Evolutionary conservation across 2,797 vertebrate species (phyloP).

Genomic region (Melanotaenia maccullochi): DNA sequence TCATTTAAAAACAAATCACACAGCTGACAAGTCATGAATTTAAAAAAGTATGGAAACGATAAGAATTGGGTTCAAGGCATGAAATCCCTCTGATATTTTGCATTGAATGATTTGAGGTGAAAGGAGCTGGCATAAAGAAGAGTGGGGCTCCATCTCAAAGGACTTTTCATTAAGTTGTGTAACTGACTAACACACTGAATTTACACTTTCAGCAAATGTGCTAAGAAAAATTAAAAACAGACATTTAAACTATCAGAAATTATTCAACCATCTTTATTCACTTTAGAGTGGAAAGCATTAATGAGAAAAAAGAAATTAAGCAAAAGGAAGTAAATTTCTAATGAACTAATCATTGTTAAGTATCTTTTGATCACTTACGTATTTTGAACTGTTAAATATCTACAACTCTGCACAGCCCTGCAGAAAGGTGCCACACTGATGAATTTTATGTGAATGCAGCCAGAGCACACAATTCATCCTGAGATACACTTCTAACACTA

Average conservation of each 20-base stretch:
- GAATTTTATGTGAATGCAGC: not conserved
- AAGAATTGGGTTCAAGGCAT: conserved; percentile 59
- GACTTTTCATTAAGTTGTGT: conserved; percentile 45
- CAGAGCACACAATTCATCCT: not conserved
- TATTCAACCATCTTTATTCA: not conserved
- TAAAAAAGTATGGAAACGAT: not conserved
- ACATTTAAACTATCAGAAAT: not conserved
- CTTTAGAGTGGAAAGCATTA: not conserved
- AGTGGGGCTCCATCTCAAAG: conserved; percentile 77
- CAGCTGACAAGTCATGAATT: not conserved
- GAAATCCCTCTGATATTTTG: conserved; percentile 71
- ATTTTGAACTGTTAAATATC: not conserved
- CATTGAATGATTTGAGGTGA: conserved; percentile 74
- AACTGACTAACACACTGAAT: conserved; percentile 6
- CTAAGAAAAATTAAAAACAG: conserved; percentile 3
- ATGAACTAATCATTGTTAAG: not conserved
- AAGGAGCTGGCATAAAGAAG: conserved; percentile 66
- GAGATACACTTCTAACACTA: not conserved
- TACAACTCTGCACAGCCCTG: not conserved
- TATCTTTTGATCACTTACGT: not conserved
- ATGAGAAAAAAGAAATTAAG: not conserved
- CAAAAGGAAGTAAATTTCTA: not conserved
- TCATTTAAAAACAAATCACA: not conserved
- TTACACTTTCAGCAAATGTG: not conserved
- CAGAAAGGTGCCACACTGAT: not conserved